These are phyloP conservation scores for Paralichthys olivaceus DNA, from an alignment of 2,113 vertebrate genomes.

Conservation along the genomic window DNA sequence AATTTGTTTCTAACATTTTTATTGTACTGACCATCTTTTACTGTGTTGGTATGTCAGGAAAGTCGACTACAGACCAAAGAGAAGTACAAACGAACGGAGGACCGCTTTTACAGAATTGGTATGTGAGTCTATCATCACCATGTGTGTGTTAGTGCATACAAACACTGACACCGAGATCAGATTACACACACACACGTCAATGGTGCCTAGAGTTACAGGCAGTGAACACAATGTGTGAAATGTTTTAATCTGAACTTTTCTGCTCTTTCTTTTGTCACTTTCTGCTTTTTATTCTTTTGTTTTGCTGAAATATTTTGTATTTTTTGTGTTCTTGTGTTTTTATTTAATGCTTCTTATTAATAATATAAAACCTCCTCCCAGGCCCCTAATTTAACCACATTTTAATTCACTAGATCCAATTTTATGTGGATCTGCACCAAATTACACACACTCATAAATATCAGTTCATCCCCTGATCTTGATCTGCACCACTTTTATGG, in stretches of 20 bases:
- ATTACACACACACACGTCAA: slow-evolving; percentile 17
- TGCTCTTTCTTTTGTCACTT: background rate
- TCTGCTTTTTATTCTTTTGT: background rate
- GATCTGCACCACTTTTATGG: too few species aligned
- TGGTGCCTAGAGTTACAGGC: background rate
- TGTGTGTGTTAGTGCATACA: background rate
- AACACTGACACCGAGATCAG: slow-evolving; percentile 9
- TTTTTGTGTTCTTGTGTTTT: too few species aligned
- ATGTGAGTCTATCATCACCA: slow-evolving; percentile 24
- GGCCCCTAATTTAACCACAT: too few species aligned
- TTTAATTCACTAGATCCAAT: too few species aligned
- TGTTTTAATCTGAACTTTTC: background rate
- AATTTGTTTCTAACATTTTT: background rate
- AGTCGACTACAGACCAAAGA: slow-evolving; percentile 91
- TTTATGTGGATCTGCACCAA: too few species aligned
- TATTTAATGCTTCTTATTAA: too few species aligned
- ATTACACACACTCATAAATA: too few species aligned
- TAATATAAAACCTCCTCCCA: too few species aligned
- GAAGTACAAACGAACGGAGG: slow-evolving; percentile 89
- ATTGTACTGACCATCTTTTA: background rate
- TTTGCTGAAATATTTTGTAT: too few species aligned
- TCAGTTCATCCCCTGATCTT: too few species aligned
- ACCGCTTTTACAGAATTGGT: slow-evolving; percentile 96
- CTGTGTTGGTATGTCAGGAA: slow-evolving; percentile 64
- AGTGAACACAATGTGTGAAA: background rate